Evolutionary conservation across 1,140 invertebrate species (phyloP), one percentile per base, ranked within the genome.

Genomic region (Leptinotarsa defecta): DNA sequence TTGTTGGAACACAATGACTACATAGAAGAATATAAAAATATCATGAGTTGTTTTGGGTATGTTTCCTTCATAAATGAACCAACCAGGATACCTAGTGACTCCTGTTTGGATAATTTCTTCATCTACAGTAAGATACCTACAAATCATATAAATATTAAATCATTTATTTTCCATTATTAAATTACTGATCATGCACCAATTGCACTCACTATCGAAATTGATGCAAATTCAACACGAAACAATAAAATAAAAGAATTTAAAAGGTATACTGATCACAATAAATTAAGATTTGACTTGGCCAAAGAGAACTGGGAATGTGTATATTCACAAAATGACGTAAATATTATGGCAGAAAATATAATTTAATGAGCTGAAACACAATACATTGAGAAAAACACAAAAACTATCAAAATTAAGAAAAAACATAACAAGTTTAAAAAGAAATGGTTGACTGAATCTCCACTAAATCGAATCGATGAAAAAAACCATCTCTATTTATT

Each of bases 351-450:
- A 24, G 62, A 64, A 15, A 64, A 64, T n/a, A 64, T 64, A 20
- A 64, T 64, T 64, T 64, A n/a, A 64, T 64, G 3, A 64, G 4
- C 62, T 64, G 19, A 64, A 64, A 20, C 20, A 64, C 19, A 64
- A 13, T 64, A 64, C 62, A 64, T 64, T 64, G 62, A 64, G 19
- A 64, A 64, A 64, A 64, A 64, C 19, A 64, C 62, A 64, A 64
- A 4, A 64, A 64, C 62, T 64, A 64, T 64, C 1, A 13, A 64
- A 64, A 64, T 19, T 64, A 64, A 13, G n/a, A 64, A 64, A 24
- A 64, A 64, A 64, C 62, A 64, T 19, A 64, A 64, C 62, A 15
- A 3, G 3, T 64, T 64, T 19, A 64, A 64, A 64, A 64, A 64
- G 13, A 64, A 6, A 64, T 64, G 62, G 19, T 13, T 64, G 22